Evolutionary conservation across 2,888 invertebrate genomes (phyloP).

Genomic region (Sarcophaga subvicina): DNA sequence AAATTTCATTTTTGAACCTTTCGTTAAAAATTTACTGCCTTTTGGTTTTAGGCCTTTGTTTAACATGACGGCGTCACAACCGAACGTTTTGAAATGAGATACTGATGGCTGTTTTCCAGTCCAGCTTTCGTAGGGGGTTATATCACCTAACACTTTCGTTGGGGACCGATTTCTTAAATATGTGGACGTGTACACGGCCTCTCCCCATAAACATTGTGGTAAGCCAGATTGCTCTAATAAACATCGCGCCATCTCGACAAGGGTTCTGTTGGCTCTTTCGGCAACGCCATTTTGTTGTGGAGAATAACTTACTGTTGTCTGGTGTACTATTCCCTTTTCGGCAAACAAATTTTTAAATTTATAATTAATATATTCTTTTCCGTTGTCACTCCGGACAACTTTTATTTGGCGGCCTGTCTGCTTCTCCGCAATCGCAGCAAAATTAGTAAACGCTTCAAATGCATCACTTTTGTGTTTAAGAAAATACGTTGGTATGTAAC

Average conservation of each 20-base stretch:
- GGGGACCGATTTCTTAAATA: slow-evolving; percentile 47
- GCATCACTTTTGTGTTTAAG: slow-evolving; percentile 1
- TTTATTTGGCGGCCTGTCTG: slow-evolving; percentile 4
- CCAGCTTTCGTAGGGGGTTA: slow-evolving; percentile 53
- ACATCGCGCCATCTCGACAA: slow-evolving; percentile 47
- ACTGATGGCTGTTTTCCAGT: slow-evolving; percentile 21
- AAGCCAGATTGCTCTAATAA: slow-evolving; percentile 17
- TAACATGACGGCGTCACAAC: slow-evolving; percentile 39
- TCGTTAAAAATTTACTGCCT: slow-evolving; percentile 31
- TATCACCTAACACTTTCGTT: slow-evolving; percentile 33
- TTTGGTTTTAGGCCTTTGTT: slow-evolving; percentile 30
- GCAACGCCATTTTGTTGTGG: too few relatives aligned
- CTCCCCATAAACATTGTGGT: slow-evolving; percentile 40
- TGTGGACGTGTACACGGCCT: slow-evolving; percentile 35
- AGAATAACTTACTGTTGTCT: too few relatives aligned
- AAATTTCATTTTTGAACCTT: slow-evolving; percentile 15
- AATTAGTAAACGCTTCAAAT: slow-evolving; percentile 5
- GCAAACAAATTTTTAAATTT: background rate
- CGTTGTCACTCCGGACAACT: slow-evolving; percentile 1
- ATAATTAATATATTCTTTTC: slow-evolving; percentile 3
- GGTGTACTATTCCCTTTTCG: too few relatives aligned
- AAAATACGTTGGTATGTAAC: background rate
- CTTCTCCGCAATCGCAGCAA: slow-evolving; percentile 9
- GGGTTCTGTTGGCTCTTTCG: background rate
- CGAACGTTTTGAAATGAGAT: slow-evolving; percentile 30